Conservation (phyloP, 2,888 invertebrate species). For the Patella caerulea region DNA sequence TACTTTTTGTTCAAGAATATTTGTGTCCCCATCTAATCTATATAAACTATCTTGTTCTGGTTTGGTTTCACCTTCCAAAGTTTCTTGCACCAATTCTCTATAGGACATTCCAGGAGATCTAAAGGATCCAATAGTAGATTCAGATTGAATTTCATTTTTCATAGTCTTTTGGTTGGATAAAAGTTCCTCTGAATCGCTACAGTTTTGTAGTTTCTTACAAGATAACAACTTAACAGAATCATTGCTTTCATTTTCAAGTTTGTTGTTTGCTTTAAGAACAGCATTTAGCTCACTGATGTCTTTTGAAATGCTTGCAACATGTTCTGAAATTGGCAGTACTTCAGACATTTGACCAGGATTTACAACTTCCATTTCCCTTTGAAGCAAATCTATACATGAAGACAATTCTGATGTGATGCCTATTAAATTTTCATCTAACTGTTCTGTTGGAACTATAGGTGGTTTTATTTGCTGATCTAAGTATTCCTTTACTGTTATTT, state of each 20-base stretch:
- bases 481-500: too few relatives aligned
- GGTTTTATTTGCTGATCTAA: too few relatives aligned
- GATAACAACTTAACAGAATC: background rate
- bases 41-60: background rate
- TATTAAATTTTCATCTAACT: too few relatives aligned
- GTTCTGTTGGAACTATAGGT: too few relatives aligned
- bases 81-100: background rate
- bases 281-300: background rate
- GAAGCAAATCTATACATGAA: background rate
- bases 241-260: background rate
- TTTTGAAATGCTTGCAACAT: background rate
- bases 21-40: constrained; percentile 4
- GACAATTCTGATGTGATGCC: background rate
- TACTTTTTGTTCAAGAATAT: constrained; percentile 14
- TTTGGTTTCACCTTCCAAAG: background rate
- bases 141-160: too few relatives aligned
- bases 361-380: constrained; percentile 3
- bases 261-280: background rate
- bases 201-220: background rate
- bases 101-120: constrained; percentile 1
- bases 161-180: background rate
- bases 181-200: background rate
- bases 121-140: background rate
- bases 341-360: background rate
- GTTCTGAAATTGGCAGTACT: background rate